Evolutionary conservation across 2,888 invertebrate genomes (phyloP), one percentile per base, ranked within the genome.

Genomic region (Rhimphoctona megacephalus): DNA sequence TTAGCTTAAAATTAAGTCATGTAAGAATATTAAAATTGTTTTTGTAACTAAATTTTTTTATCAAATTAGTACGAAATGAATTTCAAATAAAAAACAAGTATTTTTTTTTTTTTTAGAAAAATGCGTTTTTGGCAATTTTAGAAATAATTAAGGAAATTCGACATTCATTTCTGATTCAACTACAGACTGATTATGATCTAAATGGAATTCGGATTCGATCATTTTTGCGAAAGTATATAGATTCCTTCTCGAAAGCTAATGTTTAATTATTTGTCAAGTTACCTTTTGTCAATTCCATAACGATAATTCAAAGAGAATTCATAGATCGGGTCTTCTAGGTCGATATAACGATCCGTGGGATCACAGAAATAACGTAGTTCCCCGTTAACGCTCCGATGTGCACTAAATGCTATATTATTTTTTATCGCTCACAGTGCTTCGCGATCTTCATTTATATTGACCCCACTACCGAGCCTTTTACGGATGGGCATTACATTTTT

Each of bases 211-310:
- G 25, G 11, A 14, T 43, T 43, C 11, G 14, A 43, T 3, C 2
- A 14, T 2, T 14, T 43, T 43, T 43, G 7, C 39, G 43, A 43
- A 43, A 43, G 5, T 33, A 33, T 33, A 33, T 33, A n/a, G n/a
- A 52, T 52, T 54, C n/a, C 19, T 74, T 19, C 7, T 39, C 17
- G 5, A 17, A 22, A 8, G 9, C 11, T 14, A 73, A n/a, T 54
- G 33, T 11, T n/a, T 8, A 19, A 54, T 54, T 30, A 49, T 77
- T 52, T 22, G 11, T 22, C 4, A n/a, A 8, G 46, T 66, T 78
- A 78, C 77, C 77, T 67, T 78, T 78, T 19, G 49, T 78, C 8
- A 36, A 36, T 36, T 78, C 77, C 77, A 78, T 78, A 14, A 22
- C 66, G 36, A 36, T 36, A 6, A 11, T 33, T 7, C 30, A 30